Base-by-base conservation (phyloP, 2,113 vertebrate genomes). In the Anser cygnoides region DNA sequence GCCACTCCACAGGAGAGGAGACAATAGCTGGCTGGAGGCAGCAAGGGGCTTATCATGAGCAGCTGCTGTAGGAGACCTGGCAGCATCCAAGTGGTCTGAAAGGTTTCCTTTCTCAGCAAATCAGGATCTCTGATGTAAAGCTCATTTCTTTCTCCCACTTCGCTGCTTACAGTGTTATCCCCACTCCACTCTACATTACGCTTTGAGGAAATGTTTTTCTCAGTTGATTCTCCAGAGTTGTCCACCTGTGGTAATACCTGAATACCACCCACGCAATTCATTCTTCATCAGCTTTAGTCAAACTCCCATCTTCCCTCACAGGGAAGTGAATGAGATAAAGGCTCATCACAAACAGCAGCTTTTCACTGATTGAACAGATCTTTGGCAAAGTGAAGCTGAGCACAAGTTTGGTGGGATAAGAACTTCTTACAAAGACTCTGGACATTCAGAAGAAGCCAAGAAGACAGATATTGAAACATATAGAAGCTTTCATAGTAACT, bases 371-470 rank as follows among this genome's bases (percentile, higher is more conserved):
- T 33, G n/a, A 66, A 26, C 79, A 83, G 25, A 65, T 25, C 20
- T 77, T 73, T 19, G 11, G 13, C 44, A 90, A 92, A 70, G 5
- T 86, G 28, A 59, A 86, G 19, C 2, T 65, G 33, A 92, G 72
- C 1, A 4, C 4, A 3, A 67, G 17, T 37, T 13, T 39, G 12
- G 39, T 11, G 57, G 31, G 5, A 20, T 41, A 86, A 59, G 18
- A 66, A 31, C 31, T 37, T 35, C 0, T 0, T 35, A 37, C 13
- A 9, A 86, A 70, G 37, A 41, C 10, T 54, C 11, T 11, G 29
- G 9, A 62, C 10, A 74, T 33, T 68, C 58, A 76, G 4, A 68
- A 68, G 15, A 39, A 2, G 3, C 9, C 37, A 73, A 19, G 6
- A 78, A 94, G 83, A 75, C 28, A 15, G 31, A 79, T 79, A 88